phyloP scores from a whole-genome alignment of 1,140 invertebrate genomes.

The Radopholus similis region DNA sequence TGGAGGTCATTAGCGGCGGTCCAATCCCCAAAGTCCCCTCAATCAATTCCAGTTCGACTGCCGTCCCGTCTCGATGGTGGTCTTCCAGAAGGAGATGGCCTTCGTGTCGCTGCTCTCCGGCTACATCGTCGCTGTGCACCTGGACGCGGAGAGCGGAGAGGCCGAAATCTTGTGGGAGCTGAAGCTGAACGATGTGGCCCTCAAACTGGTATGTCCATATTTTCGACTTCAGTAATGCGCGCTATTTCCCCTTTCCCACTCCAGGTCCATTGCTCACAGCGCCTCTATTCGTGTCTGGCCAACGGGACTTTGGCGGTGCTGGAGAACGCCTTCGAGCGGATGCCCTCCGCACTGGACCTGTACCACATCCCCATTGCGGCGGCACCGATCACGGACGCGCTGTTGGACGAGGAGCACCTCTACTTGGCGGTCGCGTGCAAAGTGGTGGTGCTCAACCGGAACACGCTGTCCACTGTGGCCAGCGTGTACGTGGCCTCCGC shows the following conservation, averaged over 20 bases:
- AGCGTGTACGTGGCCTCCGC: conserved; percentile 62
- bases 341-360: conserved; percentile 59
- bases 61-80: conserved; percentile 62
- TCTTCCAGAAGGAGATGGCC: conserved; percentile 59
- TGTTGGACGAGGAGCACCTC: conserved; percentile 61
- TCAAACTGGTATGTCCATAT: conserved; percentile 56
- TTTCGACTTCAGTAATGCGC: too few species aligned
- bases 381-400: conserved; percentile 62
- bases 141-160: conserved; percentile 46
- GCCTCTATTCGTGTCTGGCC: conserved; percentile 63
- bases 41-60: conserved; percentile 62
- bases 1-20: conserved; percentile 60
- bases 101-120: conserved; percentile 63
- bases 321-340: conserved; percentile 56
- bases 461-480: conserved; percentile 63
- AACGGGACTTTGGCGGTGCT: conserved; percentile 65
- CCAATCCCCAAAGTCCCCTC: too few species aligned
- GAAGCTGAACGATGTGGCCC: conserved; percentile 63
- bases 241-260: not conserved
- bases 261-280: conserved; percentile 56
- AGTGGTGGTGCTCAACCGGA: conserved; percentile 63
- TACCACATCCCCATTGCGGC: conserved; percentile 65
- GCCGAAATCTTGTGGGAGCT: conserved; percentile 62
- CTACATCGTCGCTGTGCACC: conserved; percentile 61
- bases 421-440: conserved; percentile 65